phyloP scores from a whole-genome alignment of 2,888 invertebrate genomes.

The Apodemia hepburni region DNA sequence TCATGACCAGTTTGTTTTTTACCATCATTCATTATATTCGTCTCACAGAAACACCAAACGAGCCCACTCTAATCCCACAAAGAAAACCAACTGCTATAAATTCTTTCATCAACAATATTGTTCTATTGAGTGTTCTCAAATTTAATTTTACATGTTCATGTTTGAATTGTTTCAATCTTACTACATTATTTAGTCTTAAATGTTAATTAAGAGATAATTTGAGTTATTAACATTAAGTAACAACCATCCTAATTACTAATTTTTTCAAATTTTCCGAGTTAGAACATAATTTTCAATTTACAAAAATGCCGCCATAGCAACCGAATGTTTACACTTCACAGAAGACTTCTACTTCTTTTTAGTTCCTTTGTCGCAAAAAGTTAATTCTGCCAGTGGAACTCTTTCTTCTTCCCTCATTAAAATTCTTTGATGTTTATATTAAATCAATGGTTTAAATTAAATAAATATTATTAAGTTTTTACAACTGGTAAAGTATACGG shows the following conservation, averaged over 20 bases:
- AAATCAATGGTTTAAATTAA: too few species aligned
- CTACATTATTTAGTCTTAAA: not conserved
- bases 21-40: slow-evolving; percentile 40
- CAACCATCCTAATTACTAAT: not conserved
- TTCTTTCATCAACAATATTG: not conserved
- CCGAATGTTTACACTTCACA: slow-evolving; percentile 22
- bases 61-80: not conserved
- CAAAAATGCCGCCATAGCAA: slow-evolving; percentile 64
- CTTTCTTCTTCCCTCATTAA: too few species aligned
- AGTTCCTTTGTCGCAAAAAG: not conserved
- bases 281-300: slow-evolving; percentile 24
- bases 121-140: not conserved
- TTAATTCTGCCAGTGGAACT: not conserved
- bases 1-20: slow-evolving; percentile 40
- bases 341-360: not conserved
- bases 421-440: too few species aligned
- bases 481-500: too few species aligned
- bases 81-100: not conserved
- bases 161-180: not conserved
- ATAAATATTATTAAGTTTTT: too few species aligned
- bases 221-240: not conserved
- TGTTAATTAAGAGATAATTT: not conserved
- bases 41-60: slow-evolving; percentile 9
- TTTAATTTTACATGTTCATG: too few species aligned
- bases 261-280: not conserved